phyloP scores from a whole-genome alignment of 2,797 vertebrate genomes.

The Odontamblyopus rebecca region DNA sequence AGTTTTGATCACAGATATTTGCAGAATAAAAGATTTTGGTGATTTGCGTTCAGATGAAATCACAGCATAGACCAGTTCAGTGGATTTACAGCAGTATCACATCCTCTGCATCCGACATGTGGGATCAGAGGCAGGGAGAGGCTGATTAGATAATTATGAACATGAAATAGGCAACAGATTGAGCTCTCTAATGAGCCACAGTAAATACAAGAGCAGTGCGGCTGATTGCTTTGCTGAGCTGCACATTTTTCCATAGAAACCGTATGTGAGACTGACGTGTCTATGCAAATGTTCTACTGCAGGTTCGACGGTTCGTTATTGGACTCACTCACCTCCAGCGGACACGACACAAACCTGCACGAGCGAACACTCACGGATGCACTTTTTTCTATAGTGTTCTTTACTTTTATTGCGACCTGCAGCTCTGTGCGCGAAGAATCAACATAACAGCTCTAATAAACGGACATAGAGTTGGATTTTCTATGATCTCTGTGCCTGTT shows the following conservation, averaged over 20 bases:
- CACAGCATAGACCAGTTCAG: not conserved
- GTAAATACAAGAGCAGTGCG: slow-evolving; percentile 33
- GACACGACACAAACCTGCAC: not conserved
- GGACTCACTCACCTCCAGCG: slow-evolving; percentile 24
- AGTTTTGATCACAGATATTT: not conserved
- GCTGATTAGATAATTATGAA: slow-evolving; percentile 44
- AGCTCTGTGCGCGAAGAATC: too few species aligned
- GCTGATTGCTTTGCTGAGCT: slow-evolving; percentile 14
- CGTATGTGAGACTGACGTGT: not conserved
- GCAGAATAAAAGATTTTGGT: not conserved
- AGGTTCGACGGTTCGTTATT: slow-evolving; percentile 20
- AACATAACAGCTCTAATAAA: not conserved
- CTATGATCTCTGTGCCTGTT: too few species aligned
- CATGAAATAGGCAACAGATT: slow-evolving; percentile 32
- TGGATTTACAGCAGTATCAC: slow-evolving; percentile 16
- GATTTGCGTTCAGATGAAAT: not conserved
- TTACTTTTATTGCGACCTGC: too few species aligned
- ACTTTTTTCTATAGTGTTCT: too few species aligned
- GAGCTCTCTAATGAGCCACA: slow-evolving; percentile 33
- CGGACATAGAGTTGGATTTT: not conserved
- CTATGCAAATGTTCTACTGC: slow-evolving; percentile 12
- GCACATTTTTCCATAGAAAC: slow-evolving; percentile 10
- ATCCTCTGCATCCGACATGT: slow-evolving; percentile 25
- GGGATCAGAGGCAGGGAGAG: slow-evolving; percentile 19
- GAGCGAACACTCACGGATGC: too few species aligned